Base-by-base conservation (phyloP, 2,797 vertebrate genomes). In the Monodelphis domestica region DNA sequence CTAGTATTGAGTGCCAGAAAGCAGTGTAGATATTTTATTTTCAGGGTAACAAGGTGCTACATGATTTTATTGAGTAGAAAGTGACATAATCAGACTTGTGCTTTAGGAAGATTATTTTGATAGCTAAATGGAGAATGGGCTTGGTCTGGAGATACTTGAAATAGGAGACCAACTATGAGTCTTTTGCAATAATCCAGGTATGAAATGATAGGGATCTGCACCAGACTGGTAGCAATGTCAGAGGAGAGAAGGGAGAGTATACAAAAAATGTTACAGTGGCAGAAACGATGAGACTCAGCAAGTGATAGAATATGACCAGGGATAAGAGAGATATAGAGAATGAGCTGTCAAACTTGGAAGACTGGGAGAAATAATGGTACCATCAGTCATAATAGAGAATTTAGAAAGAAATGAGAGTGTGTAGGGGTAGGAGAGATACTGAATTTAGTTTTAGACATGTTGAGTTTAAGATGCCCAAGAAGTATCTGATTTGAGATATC, bases 11-110 rank as follows among this genome's bases (percentile, higher is more conserved):
- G 55, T 38, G 87, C 92, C 10, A 84, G 55, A 89, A 59, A 91
- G 54, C 92, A 89, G 94, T 51, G 24, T 91, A 59, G 91, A 78
- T 88, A 90, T 57, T 93, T 54, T 89, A 3, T 51, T 38, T 50
- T 84, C 38, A 38, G 84, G 24, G 70, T 84, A 50, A 84, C 9
- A 1, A 70, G 63, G 24, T 11, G 9, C 38, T 10, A 50, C 70
- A 45, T 84, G 70, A 50, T 84, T 84, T 84, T 45, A 45, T 50
- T 84, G 38, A 28, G 21, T 78, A 12, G 26, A 84, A 50, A 38
- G 70, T 50, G 70, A 84, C 24, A 78, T 38, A 70, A 12, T n/a
- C 59, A 45, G 9, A 26, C 38, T 84, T 84, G 21, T 26, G n/a
- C n/a, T n/a, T 84, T 84, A 84, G 38, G 24, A 84, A 84, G 21